These are phyloP conservation scores for Arge pagana DNA, from an alignment of 2,888 invertebrate genomes.

Conservation along the genomic window DNA sequence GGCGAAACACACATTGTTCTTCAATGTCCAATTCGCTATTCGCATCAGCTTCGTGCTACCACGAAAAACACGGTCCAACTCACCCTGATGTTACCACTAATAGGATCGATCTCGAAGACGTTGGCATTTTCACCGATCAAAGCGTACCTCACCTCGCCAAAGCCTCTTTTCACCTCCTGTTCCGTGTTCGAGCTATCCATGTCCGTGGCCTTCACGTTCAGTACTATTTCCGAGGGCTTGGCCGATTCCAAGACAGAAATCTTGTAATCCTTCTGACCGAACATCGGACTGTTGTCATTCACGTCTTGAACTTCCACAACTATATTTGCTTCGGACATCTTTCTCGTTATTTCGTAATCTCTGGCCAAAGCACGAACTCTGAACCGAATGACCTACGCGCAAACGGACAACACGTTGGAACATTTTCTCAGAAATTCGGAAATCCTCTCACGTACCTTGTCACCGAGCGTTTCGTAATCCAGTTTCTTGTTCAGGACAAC, in stretches of 20 bases:
- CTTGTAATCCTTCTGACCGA: constrained; percentile 71
- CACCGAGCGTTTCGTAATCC: constrained; percentile 76
- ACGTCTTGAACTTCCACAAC: constrained; percentile 73
- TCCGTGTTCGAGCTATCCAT: constrained; percentile 67
- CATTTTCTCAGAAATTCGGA: constrained; percentile 30
- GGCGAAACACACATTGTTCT: neutral
- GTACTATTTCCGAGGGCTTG: constrained; percentile 68
- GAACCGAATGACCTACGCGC: constrained; percentile 55
- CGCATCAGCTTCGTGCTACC: neutral
- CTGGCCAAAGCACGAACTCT: constrained; percentile 59
- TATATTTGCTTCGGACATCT: constrained; percentile 70
- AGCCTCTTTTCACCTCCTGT: constrained; percentile 62
- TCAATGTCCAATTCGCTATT: neutral
- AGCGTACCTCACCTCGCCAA: constrained; percentile 72
- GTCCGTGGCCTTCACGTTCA: constrained; percentile 74
- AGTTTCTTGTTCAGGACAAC: constrained; percentile 74
- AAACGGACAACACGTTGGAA: constrained; percentile 9
- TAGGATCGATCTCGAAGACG: constrained; percentile 72
- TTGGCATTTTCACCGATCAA: constrained; percentile 76
- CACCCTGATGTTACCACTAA: constrained; percentile 71
- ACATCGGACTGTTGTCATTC: constrained; percentile 78
- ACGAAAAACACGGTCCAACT: constrained; percentile 6
- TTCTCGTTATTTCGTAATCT: constrained; percentile 55
- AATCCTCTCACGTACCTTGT: constrained; percentile 62
- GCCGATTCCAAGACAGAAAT: constrained; percentile 74